Evolutionary conservation across 2,113 vertebrate species (phyloP), one percentile per base, ranked within the genome.

Genomic region (Motacilla alba): DNA sequence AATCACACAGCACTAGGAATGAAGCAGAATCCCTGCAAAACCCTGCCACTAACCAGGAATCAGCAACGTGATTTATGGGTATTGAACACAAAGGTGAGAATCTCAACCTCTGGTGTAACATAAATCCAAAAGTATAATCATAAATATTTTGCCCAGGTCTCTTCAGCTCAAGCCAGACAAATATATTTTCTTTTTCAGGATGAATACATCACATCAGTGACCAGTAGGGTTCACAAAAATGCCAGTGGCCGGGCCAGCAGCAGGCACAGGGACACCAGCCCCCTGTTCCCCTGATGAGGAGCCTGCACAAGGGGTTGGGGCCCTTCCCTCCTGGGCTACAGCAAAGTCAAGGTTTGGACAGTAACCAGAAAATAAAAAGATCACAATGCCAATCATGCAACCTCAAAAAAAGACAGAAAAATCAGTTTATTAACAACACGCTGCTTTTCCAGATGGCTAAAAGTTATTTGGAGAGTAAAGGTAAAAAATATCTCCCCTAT

Each of bases 261-360:
- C 22, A 21, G 0, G 4, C 14, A 41, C 39, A n/a, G 26, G 31
- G 55, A 84, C 78, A 56, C 22, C 31, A 44, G 19, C 17, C 18
- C 43, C 0, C 1, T 1, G 3, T 3, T 30, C 37, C n/a, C n/a
- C 46, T 44, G 31, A 3, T 0, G 5, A 28, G 28, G 8, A 83
- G 27, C 28, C 68, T 43, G 26, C 13, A 23, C 67, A 23, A 23
- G 26, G 24, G 17, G 9, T 35, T 47, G 5, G 14, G 44, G 33
- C n/a, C 5, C 30, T 37, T 43, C 35, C 43, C 63, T 18, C 44
- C 59, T n/a, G 19, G n/a, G 41, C 19, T 13, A 9, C 44, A 47
- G 63, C 35, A 39, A 75, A 67, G 24, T 0, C 5, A 3, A 79
- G 21, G 28, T 11, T 60, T 79, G 19, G 41, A 31, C 83, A 87